Percentiles rank a stretch among this genome's conserved stretches.
phyloP scores from a whole-genome alignment of 2,113 vertebrate genomes.

The Orthonyx spaldingii region DNA sequence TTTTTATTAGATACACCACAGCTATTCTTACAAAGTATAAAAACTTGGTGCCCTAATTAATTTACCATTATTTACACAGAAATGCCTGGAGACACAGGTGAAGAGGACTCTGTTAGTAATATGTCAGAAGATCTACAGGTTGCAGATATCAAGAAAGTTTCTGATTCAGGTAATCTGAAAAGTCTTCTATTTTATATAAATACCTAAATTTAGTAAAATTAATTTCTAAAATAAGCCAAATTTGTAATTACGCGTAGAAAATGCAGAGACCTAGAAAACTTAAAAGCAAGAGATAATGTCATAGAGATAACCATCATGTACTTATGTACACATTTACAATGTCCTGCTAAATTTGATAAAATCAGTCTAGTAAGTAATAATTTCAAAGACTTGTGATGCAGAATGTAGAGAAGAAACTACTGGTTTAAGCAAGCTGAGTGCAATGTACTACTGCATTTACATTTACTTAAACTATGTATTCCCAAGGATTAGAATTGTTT shows the following conservation, averaged over 20 bases:
- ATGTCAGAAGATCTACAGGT: slow-evolving; percentile 48
- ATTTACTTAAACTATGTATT: background rate
- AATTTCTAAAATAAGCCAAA: background rate
- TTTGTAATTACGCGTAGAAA: background rate
- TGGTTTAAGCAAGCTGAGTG: background rate
- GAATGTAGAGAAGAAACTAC: background rate
- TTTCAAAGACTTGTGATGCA: background rate
- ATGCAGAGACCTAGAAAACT: background rate
- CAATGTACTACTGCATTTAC: background rate
- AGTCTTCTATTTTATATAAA: background rate
- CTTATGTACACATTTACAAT: background rate
- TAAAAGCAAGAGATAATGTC: background rate
- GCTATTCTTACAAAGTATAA: background rate
- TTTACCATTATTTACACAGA: slow-evolving; percentile 49
- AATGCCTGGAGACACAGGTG: slow-evolving; percentile 41
- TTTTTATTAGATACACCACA: background rate
- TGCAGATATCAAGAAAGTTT: slow-evolving; percentile 49
- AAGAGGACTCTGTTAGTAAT: slow-evolving; percentile 54
- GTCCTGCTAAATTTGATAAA: background rate
- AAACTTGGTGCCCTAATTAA: background rate
- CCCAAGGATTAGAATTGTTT: background rate
- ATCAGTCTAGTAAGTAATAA: background rate
- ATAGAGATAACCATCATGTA: background rate
- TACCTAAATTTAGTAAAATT: background rate
- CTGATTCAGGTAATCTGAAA: slow-evolving; percentile 54